A percentile compares a stretch with the other conserved stretches of the same genome.
These are phyloP conservation scores for Suillia variegata DNA, from an alignment of 2,888 invertebrate genomes.

Conservation along the genomic window DNA sequence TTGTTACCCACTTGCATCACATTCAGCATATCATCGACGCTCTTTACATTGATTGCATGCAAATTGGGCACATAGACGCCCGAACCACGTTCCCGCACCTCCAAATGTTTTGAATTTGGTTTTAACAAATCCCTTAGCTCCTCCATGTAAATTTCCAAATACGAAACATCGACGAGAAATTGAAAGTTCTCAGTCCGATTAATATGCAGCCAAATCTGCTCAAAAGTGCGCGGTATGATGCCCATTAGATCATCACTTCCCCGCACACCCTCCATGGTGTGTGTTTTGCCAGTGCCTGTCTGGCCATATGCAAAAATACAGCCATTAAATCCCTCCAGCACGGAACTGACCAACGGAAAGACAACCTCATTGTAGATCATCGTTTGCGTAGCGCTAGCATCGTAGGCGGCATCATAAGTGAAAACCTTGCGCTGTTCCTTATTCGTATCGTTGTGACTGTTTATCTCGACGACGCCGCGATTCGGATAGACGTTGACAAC, in stretches of 20 bases:
- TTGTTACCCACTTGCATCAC: conserved; percentile 93
- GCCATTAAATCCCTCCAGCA: conserved; percentile 97
- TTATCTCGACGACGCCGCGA: conserved; percentile 90
- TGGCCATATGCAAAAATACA: conserved; percentile 99
- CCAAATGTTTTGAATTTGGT: conserved; percentile 64
- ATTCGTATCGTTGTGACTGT: conserved; percentile 72
- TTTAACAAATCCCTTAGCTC: conserved; percentile 80
- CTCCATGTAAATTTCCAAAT: conserved; percentile 96
- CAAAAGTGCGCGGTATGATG: conserved; percentile 94
- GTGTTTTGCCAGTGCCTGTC: conserved; percentile 91
- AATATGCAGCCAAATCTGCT: conserved; percentile 97
- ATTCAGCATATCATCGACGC: conserved; percentile 89
- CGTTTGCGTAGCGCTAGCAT: conserved; percentile 82
- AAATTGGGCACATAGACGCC: conserved; percentile 96
- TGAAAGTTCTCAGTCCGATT: conserved; percentile 88
- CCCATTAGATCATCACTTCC: conserved; percentile 73
- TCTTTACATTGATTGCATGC: conserved; percentile 93
- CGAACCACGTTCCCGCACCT: conserved; percentile 71
- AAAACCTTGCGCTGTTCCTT: conserved; percentile 87
- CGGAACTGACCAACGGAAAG: conserved; percentile 91
- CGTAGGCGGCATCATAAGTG: conserved; percentile 98
- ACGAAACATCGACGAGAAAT: conserved; percentile 94
- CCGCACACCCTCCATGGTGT: conserved; percentile 73
- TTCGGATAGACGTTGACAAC: conserved; percentile 85
- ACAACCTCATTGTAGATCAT: conserved; percentile 96